phyloP scores from a whole-genome alignment of 2,797 vertebrate genomes.

The Pteronotus mesoamericanus region DNA sequence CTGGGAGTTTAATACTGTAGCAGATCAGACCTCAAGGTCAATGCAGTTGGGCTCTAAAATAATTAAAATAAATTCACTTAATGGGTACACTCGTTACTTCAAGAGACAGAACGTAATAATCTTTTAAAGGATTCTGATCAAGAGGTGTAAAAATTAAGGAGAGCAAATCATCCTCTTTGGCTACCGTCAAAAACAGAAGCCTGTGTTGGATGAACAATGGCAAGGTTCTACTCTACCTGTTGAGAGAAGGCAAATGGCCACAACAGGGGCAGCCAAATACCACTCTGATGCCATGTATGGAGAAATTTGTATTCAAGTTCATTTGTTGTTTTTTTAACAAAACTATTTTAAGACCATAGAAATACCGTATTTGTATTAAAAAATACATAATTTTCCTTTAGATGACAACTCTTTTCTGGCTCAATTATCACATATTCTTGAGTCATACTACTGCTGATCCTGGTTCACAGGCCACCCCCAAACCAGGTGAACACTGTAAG shows the following conservation, averaged over 20 bases:
- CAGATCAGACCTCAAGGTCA: not conserved
- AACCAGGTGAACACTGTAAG: slow-evolving; percentile 6
- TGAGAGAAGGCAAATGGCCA: not conserved
- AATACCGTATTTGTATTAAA: not conserved
- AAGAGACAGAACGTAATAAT: not conserved
- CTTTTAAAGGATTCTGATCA: slow-evolving; percentile 2
- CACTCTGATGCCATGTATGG: not conserved
- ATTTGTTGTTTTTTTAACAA: not conserved
- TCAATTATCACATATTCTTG: not conserved
- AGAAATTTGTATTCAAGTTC: not conserved
- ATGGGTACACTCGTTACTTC: not conserved
- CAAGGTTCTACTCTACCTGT: not conserved
- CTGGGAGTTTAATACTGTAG: not conserved
- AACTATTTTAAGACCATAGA: not conserved
- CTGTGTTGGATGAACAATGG: not conserved
- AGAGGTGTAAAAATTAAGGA: not conserved
- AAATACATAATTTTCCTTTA: not conserved
- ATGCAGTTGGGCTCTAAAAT: not conserved
- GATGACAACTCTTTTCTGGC: not conserved
- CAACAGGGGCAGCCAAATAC: not conserved
- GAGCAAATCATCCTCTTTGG: not conserved
- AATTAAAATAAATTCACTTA: slow-evolving; percentile 26
- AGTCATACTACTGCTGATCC: not conserved
- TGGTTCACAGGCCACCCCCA: not conserved
- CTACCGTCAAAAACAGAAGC: slow-evolving; percentile 25